Percentiles rank a stretch among this genome's conserved stretches.
Evolutionary conservation across 2,113 vertebrate species (phyloP).

Genomic region (Apodemus sylvaticus): DNA sequence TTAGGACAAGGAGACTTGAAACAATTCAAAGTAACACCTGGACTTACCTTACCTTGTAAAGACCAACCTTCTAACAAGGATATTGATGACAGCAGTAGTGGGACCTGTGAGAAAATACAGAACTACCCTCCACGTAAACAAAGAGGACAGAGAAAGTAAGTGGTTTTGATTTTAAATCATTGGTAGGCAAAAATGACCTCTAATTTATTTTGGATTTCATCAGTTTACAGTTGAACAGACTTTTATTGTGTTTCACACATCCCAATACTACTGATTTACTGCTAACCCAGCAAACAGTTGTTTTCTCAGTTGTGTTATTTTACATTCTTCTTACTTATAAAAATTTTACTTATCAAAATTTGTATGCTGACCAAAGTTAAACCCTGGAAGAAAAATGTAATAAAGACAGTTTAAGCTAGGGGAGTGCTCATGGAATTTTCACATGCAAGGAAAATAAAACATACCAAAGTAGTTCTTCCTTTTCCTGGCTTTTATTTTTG

Average conservation of each 20-base stretch:
- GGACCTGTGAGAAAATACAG: constrained; percentile 85
- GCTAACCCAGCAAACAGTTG: background rate
- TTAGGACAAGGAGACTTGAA: constrained; percentile 96
- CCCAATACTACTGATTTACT: background rate
- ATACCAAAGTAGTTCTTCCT: background rate
- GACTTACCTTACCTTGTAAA: constrained; percentile 88
- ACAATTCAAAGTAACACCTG: constrained; percentile 94
- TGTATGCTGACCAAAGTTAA: accelerated
- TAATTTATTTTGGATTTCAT: background rate
- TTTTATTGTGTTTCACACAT: background rate
- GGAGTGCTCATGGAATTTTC: background rate
- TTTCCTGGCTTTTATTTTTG: background rate
- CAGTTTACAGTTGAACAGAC: background rate
- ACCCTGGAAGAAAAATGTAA: accelerated
- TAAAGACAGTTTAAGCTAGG: background rate
- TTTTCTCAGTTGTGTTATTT: background rate
- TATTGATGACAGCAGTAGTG: constrained; percentile 87
- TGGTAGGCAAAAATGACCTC: background rate
- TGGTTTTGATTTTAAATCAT: background rate
- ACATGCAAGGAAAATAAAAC: background rate
- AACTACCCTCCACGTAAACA: constrained; percentile 84
- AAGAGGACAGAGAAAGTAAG: constrained; percentile 90
- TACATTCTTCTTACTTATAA: background rate
- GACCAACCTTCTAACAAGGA: constrained; percentile 90
- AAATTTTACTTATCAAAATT: background rate